phyloP scores from a whole-genome alignment of 2,888 invertebrate genomes.

The Carabus problematicus region DNA sequence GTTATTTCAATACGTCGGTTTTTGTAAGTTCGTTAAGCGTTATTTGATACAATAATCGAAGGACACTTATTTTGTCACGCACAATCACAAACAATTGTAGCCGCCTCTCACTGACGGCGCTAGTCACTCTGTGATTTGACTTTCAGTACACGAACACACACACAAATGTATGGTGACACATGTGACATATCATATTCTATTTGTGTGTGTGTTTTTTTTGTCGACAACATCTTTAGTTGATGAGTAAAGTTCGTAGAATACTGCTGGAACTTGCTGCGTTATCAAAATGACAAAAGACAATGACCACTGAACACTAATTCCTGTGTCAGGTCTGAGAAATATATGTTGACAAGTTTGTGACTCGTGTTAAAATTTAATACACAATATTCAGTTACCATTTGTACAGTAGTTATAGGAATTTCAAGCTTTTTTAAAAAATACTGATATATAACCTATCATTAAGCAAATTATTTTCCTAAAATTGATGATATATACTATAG shows the following conservation, averaged over 20 bases:
- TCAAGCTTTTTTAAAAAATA: no score
- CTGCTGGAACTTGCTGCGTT: slow-evolving; percentile 11
- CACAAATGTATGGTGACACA: slow-evolving; percentile 14
- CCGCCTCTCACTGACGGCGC: neutral
- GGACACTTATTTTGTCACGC: slow-evolving; percentile 1
- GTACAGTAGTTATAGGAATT: neutral
- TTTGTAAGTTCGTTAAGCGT: slow-evolving; percentile 3
- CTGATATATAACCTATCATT: no score
- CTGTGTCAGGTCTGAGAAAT: neutral
- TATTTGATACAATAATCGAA: slow-evolving; percentile 15
- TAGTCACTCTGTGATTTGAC: slow-evolving; percentile 15
- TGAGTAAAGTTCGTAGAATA: slow-evolving; percentile 29
- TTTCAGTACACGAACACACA: neutral
- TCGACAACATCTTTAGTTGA: slow-evolving; percentile 1
- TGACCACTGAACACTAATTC: slow-evolving; percentile 11
- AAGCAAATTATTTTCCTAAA: no score
- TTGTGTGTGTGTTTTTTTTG: slow-evolving; percentile 29
- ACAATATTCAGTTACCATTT: neutral
- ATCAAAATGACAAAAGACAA: slow-evolving; percentile 27
- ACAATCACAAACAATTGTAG: no score
- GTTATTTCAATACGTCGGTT: no score
- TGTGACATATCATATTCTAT: slow-evolving; percentile 22
- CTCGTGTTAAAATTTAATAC: neutral
- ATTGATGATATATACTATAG: no score
- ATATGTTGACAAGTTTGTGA: neutral